Evolutionary conservation across 2,888 invertebrate genomes (phyloP).

Genomic region (Epirrhoe alternata): DNA sequence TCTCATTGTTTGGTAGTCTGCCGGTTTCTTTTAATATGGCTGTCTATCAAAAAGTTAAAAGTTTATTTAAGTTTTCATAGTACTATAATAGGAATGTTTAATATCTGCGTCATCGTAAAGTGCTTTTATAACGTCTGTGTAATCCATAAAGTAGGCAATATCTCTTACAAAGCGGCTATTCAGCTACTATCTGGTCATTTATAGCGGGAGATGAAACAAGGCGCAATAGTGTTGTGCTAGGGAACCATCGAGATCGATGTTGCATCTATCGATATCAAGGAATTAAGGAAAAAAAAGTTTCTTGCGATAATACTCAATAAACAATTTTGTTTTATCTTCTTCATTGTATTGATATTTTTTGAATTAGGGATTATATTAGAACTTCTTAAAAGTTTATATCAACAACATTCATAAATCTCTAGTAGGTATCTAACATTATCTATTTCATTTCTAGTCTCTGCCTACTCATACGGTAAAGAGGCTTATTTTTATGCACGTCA

Average conservation of each 20-base stretch:
- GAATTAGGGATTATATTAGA: too few relatives aligned
- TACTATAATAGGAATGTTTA: slow-evolving; percentile 30
- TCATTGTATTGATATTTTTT: too few relatives aligned
- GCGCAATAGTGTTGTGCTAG: slow-evolving; percentile 56
- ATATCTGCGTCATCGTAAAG: slow-evolving; percentile 58
- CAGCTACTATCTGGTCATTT: slow-evolving; percentile 81
- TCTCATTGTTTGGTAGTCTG: neutral
- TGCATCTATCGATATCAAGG: slow-evolving; percentile 46
- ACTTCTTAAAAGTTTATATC: too few relatives aligned
- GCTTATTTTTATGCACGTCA: too few relatives aligned
- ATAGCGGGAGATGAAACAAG: slow-evolving; percentile 80
- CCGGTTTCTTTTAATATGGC: neutral
- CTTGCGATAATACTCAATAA: too few relatives aligned
- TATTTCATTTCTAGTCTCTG: too few relatives aligned
- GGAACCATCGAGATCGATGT: slow-evolving; percentile 48
- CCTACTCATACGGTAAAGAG: too few relatives aligned
- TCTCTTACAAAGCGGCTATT: slow-evolving; percentile 77
- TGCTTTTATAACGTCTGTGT: slow-evolving; percentile 71
- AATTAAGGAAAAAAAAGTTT: neutral
- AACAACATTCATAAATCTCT: too few relatives aligned
- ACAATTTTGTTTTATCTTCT: too few relatives aligned
- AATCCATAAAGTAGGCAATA: slow-evolving; percentile 80
- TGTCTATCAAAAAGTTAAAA: neutral
- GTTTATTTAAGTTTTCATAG: neutral
- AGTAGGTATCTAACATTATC: too few relatives aligned